Percentiles rank a stretch among this genome's conserved stretches.
Conservation (phyloP, 2,113 vertebrate species). For the Stictonetta naevosa region DNA sequence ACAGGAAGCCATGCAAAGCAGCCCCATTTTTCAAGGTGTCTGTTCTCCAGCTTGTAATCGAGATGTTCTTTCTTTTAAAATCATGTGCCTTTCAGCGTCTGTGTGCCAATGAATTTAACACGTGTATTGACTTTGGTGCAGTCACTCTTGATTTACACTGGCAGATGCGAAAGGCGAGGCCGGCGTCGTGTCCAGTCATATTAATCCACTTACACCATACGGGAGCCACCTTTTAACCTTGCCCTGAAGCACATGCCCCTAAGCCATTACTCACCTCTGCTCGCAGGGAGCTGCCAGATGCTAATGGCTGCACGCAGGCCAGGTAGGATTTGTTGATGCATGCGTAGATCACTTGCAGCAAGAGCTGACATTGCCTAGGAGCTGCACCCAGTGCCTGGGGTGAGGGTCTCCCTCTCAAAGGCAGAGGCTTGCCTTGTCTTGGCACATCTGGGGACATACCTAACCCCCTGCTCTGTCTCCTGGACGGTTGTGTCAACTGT, state of each 20-base stretch:
- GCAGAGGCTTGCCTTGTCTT: not conserved
- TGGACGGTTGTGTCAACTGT: not conserved
- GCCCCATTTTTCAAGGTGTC: conserved; percentile 10
- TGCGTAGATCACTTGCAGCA: not conserved
- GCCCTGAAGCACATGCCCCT: conserved; percentile 1
- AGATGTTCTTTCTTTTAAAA: conserved; percentile 14
- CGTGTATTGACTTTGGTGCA: conserved; percentile 18
- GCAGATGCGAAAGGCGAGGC: not conserved
- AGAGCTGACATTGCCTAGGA: not conserved
- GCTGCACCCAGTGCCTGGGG: rapidly evolving
- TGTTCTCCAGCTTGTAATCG: conserved; percentile 11
- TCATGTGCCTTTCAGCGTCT: not conserved
- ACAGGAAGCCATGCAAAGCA: not conserved
- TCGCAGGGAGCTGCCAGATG: conserved; percentile 38
- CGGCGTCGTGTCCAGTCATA: not conserved
- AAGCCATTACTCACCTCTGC: conserved; percentile 41
- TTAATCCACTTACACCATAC: conserved; percentile 24
- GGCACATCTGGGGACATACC: not conserved
- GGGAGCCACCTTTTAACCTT: conserved; percentile 37
- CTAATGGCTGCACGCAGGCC: conserved; percentile 21
- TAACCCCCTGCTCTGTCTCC: not conserved
- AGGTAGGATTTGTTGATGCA: conserved; percentile 59
- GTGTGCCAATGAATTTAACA: conserved; percentile 1
- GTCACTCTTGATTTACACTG: conserved; percentile 37
- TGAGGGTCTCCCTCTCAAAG: rapidly evolving